Base-by-base conservation (phyloP, 2,797 vertebrate species). In the Macrochelys suwanniensis region DNA sequence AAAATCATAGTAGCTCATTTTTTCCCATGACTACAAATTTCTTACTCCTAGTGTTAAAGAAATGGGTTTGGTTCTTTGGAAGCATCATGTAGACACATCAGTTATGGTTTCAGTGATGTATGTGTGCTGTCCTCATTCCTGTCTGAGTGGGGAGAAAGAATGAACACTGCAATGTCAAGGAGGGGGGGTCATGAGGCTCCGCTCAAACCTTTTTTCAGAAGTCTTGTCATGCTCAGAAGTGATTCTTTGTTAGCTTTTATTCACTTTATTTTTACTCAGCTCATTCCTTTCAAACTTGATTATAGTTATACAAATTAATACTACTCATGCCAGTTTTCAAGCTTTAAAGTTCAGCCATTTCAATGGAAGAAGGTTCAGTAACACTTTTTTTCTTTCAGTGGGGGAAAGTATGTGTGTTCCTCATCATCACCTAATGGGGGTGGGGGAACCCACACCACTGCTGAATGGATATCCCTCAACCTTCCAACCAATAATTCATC, bases 11-110 rank as follows among this genome's bases (percentile, higher is more conserved):
- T 57, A 57, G 45, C 53, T 78, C 6, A 8, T 56, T 57, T 33
- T 21, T 17, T 82, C 51, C 77, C 26, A 7, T 6, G 1, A 11
- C 51, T 2, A 6, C 56, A 0, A 0, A 17, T 33, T 57, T 78
- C 42, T 56, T 68, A 1, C 81, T 80, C 59, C 37, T n/a, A 49
- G n/a, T 51, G 45, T 5, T 71, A 54, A 77, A 0, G 0, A 76
- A 83, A 13, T 16, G 19, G 6, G 2, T 13, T 16, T 16, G 15
- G 12, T 65, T 33, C 16, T 33, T 33, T 33, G 7, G 33, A 4
- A 33, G 54, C 45, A 9, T 15, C 17, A 10, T 8, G 2, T 12
- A 49, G 5, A 6, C 4, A 51, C 49, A 57, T 21, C 11, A 54
- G 2, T 50, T 49, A 37, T 37, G 4, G 2, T 89, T 89, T 90